phyloP scores from a whole-genome alignment of 2,888 invertebrate genomes.

The Eristalis arbustorum region DNA sequence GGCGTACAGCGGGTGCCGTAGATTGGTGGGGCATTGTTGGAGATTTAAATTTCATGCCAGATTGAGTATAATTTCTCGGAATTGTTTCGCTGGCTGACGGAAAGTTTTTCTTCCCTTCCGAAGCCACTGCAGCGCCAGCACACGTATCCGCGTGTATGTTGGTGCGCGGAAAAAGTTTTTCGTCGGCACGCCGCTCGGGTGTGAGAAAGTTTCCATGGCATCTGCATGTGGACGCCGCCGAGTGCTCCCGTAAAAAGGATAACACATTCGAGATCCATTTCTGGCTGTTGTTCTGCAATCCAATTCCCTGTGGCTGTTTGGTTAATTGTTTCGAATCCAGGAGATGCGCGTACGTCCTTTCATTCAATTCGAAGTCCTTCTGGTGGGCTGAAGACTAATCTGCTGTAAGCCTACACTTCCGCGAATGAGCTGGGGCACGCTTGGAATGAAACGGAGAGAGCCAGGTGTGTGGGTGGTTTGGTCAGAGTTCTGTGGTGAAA shows the following conservation, averaged over 20 bases:
- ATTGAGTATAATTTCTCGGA: slow-evolving; percentile 41
- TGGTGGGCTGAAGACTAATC: neutral
- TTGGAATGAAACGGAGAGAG: slow-evolving; percentile 2
- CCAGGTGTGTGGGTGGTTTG: neutral
- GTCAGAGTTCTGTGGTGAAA: neutral
- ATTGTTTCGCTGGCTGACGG: slow-evolving; percentile 32
- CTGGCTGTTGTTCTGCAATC: neutral
- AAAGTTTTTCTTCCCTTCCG: slow-evolving; percentile 14
- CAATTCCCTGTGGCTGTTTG: neutral
- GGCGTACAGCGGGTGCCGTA: neutral
- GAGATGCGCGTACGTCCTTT: neutral
- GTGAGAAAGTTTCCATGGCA: neutral
- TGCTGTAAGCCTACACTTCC: neutral
- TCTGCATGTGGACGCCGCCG: neutral
- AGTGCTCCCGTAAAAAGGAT: neutral
- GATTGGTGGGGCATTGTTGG: slow-evolving; percentile 1
- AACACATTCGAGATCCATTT: neutral
- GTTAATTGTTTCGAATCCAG: neutral
- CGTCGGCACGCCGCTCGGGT: neutral
- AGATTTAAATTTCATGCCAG: slow-evolving; percentile 47
- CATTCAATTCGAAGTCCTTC: neutral
- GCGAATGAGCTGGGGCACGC: neutral
- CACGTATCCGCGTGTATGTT: slow-evolving; percentile 1
- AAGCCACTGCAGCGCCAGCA: neutral
- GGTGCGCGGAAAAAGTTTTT: slow-evolving; percentile 20